Percentiles rank a stretch among this genome's conserved stretches.
These are phyloP conservation scores for Pimpla rufipes DNA, from an alignment of 2,888 invertebrate genomes.

Conservation along the genomic window DNA sequence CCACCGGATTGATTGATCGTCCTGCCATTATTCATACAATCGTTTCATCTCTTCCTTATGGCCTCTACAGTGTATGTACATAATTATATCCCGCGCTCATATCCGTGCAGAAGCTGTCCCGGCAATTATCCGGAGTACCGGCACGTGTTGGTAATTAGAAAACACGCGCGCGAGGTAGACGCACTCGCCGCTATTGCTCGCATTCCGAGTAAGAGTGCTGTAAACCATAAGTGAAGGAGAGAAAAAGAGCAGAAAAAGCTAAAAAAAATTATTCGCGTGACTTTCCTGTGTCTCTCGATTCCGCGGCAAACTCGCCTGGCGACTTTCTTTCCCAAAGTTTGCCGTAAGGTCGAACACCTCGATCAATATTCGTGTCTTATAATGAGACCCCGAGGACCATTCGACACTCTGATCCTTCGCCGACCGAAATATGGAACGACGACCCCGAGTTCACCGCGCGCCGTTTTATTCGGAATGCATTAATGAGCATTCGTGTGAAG, in stretches of 20 bases:
- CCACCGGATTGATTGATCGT: conserved; percentile 57
- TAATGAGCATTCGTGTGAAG: not conserved
- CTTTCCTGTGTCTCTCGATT: conserved; percentile 28
- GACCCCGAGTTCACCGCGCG: not conserved
- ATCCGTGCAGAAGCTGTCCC: conserved; percentile 32
- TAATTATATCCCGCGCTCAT: conserved; percentile 38
- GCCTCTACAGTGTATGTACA: not conserved
- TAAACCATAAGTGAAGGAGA: not conserved
- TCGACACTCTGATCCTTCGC: not conserved
- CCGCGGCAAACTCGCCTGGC: conserved; percentile 27
- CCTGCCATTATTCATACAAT: conserved; percentile 61
- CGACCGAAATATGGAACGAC: conserved; percentile 4
- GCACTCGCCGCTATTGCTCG: conserved; percentile 1
- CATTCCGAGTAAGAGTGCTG: conserved; percentile 24
- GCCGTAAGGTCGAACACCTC: conserved; percentile 9
- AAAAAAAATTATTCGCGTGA: conserved; percentile 37
- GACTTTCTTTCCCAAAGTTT: conserved; percentile 59
- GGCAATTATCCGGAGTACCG: conserved; percentile 56
- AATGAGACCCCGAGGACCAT: not conserved
- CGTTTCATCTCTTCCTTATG: conserved; percentile 50
- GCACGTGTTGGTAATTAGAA: conserved; percentile 61
- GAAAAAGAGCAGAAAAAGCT: too few relatives aligned
- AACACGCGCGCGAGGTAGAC: conserved; percentile 46
- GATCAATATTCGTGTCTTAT: conserved; percentile 11
- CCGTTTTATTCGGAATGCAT: not conserved